phyloP scores from a whole-genome alignment of 1,140 invertebrate species.

The Drosophila ananassae region DNA sequence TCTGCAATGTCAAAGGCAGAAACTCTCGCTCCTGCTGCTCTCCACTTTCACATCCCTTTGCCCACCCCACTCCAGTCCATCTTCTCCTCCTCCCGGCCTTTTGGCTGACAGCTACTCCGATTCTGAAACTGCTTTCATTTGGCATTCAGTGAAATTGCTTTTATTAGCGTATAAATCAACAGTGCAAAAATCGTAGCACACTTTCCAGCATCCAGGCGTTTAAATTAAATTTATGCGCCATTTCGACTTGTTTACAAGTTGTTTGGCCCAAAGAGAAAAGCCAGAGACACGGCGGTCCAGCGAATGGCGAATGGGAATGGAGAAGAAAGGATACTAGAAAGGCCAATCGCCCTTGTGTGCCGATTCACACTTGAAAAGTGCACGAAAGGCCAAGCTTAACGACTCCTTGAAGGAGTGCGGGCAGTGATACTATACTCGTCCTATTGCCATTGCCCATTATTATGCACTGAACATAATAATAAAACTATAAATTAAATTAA shows the following conservation, averaged over 20 bases:
- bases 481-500: constrained; percentile 83
- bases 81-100: not conserved
- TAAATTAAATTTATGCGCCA: constrained; percentile 80
- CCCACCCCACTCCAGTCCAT: not conserved
- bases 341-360: constrained; percentile 14
- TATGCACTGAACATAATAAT: constrained; percentile 79
- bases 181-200: constrained; percentile 76
- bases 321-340: constrained; percentile 8
- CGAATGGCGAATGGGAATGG: constrained; percentile 1
- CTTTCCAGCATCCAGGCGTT: constrained; percentile 54
- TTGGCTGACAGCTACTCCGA: constrained; percentile 46
- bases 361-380: constrained; percentile 58
- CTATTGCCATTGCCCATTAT: constrained; percentile 39
- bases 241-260: constrained; percentile 78
- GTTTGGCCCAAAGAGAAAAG: constrained; percentile 22
- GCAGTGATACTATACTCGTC: constrained; percentile 23
- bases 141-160: constrained; percentile 78
- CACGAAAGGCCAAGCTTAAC: constrained; percentile 45
- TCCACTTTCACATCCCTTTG: not conserved
- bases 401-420: constrained; percentile 21
- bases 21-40: not conserved
- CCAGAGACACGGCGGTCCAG: constrained; percentile 5
- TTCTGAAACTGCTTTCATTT: constrained; percentile 62
- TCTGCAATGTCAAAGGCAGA: constrained; percentile 75
- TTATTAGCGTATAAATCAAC: constrained; percentile 81